phyloP scores from a whole-genome alignment of 1,140 invertebrate genomes.

The Orussus abietinus region DNA sequence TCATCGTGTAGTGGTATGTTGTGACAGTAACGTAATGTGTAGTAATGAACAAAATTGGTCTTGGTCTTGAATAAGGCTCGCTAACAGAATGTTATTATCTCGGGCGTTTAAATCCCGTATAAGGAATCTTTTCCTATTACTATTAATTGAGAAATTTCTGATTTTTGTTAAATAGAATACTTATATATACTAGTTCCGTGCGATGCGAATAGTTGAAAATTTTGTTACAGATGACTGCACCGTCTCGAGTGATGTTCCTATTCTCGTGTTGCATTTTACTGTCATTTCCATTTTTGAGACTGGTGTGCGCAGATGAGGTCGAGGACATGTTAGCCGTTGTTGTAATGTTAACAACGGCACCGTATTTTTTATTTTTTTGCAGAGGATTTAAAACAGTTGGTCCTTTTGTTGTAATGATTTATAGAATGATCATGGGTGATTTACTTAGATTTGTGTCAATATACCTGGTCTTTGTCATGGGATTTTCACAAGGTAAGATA shows the following conservation, averaged over 20 bases:
- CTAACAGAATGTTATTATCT: too few relatives aligned
- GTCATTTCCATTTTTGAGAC: slow-evolving; percentile 75
- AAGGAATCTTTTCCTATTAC: too few relatives aligned
- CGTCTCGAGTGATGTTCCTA: slow-evolving; percentile 89
- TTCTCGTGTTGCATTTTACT: slow-evolving; percentile 86
- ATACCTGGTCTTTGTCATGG: slow-evolving; percentile 94
- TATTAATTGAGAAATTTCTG: too few relatives aligned
- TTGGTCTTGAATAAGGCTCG: too few relatives aligned
- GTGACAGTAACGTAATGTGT: too few relatives aligned
- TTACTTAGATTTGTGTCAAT: slow-evolving; percentile 92
- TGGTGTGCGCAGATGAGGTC: slow-evolving; percentile 76
- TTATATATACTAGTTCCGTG: too few relatives aligned
- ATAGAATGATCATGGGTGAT: slow-evolving; percentile 96
- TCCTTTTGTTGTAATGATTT: slow-evolving; percentile 99
- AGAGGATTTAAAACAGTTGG: slow-evolving; percentile 96
- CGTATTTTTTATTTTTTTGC: slow-evolving; percentile 98
- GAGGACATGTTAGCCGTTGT: slow-evolving; percentile 90
- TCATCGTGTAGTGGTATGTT: too few relatives aligned
- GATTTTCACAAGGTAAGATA: slow-evolving; percentile 89
- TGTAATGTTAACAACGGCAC: slow-evolving; percentile 93
- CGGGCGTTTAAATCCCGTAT: too few relatives aligned
- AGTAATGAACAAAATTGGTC: too few relatives aligned
- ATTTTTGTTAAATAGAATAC: too few relatives aligned
- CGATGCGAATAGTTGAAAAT: neutral
- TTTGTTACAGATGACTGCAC: slow-evolving; percentile 78